These are phyloP conservation scores for Salticus scenicus DNA, from an alignment of 2,888 invertebrate species.

Conservation along the genomic window DNA sequence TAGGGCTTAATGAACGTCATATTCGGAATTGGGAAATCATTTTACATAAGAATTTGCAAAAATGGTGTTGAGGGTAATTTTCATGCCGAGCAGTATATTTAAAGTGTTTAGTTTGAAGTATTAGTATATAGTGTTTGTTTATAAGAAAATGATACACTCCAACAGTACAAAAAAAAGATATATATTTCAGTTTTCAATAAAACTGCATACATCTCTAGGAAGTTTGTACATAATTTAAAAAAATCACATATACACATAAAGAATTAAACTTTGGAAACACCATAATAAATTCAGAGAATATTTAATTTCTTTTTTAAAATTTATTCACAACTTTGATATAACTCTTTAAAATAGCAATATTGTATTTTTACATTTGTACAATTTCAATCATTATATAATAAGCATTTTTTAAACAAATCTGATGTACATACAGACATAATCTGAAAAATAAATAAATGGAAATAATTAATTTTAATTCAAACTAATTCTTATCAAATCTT, in stretches of 20 bases:
- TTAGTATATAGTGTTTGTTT: too few relatives aligned
- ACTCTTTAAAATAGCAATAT: conserved; percentile 11
- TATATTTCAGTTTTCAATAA: neutral
- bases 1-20: too few relatives aligned
- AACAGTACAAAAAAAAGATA: too few relatives aligned
- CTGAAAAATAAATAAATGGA: neutral
- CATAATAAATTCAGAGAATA: neutral
- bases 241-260: conserved; percentile 4
- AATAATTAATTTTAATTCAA: neutral
- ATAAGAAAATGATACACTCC: too few relatives aligned
- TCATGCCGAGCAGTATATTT: too few relatives aligned
- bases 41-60: too few relatives aligned
- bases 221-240: conserved; percentile 16
- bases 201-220: conserved; percentile 4
- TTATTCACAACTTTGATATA: conserved; percentile 3
- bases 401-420: neutral
- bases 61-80: too few relatives aligned
- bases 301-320: neutral
- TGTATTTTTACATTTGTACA: conserved; percentile 16
- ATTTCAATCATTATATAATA: neutral
- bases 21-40: too few relatives aligned
- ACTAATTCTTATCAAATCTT: neutral
- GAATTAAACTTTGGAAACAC: conserved; percentile 15
- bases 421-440: neutral
- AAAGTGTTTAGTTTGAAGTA: too few relatives aligned